Evolutionary conservation across 1,140 invertebrate genomes (phyloP).

Genomic region (Philaenus spumarius): DNA sequence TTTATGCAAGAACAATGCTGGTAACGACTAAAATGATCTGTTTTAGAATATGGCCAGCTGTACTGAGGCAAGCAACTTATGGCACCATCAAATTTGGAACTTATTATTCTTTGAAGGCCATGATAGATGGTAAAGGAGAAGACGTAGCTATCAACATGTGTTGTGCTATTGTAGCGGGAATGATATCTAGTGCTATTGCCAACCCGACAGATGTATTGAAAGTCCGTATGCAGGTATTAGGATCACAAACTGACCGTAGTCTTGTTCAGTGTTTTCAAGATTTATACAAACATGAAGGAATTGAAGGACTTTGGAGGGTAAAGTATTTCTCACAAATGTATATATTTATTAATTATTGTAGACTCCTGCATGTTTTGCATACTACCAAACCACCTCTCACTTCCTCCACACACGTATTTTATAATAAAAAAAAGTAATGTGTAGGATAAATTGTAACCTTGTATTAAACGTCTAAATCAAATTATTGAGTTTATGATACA

Average conservation of each 20-base stretch:
- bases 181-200: constrained; percentile 88
- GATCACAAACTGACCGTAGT: constrained; percentile 45
- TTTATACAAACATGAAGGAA: constrained; percentile 71
- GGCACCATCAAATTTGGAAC: constrained; percentile 96
- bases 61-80: constrained; percentile 88
- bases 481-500: no score
- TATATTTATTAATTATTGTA: no score
- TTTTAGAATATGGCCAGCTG: constrained; percentile 81
- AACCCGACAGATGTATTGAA: constrained; percentile 99
- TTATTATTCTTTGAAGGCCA: constrained; percentile 83
- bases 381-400: no score
- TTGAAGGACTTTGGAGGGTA: constrained; percentile 82
- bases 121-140: constrained; percentile 54
- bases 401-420: no score
- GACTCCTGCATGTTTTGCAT: no score
- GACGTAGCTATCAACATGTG: constrained; percentile 72
- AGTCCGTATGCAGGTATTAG: constrained; percentile 81
- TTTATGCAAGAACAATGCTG: no score
- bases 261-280: constrained; percentile 69
- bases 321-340: no score
- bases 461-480: no score
- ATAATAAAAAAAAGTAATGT: no score
- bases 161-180: constrained; percentile 77
- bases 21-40: no score
- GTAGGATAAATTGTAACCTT: no score